Evolutionary conservation across 92 coral and sea anemone species (phyloP), one percentile per base, ranked within the genome.

Genomic region (Epizoanthus stellaris): DNA sequence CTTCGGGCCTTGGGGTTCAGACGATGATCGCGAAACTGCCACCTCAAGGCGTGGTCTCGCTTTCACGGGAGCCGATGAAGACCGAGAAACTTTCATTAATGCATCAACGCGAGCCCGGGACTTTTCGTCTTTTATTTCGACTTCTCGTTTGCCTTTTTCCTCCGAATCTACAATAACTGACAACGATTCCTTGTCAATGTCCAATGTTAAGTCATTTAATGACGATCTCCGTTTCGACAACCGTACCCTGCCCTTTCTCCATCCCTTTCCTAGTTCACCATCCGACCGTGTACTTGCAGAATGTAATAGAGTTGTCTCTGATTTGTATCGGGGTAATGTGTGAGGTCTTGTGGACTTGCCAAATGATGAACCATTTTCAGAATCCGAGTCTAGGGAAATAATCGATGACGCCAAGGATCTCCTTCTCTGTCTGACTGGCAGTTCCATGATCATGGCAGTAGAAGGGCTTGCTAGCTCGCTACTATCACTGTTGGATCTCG

Each of bases 1-100:
- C 82, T 85, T 82, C 20, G 94, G 88, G 34, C 94, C 93, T 83
- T 89, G 95, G 16, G 96, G 98, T 38, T 88, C 98, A 7, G 98
- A 96, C 25, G 95, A 92, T 6, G 98, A 96, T 13, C 98, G 95
- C 20, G 95, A 85, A 6, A 84, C 89, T 2, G 90, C 76, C 8
- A 87, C 87, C 30, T 91, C 98, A 25, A 79, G 95, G 62, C 98
- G 98, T 38, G 93, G 93, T 40, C 96, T 89, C 38, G 93, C 93
- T 43, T 94, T 87, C 63, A 74, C 85, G 4, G 98, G 98, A 52
- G 93, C 98, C 36, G 98, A 96, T 13, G 98, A 92, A 3, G 98
- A 96, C 4, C 98, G 95, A 0, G 94, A 85, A 34, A 96, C 81
- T 81, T 79, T 94, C 57, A 87, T 53, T 6, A 87, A 66, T 2